phyloP scores from a whole-genome alignment of 2,113 vertebrate genomes.

The Ptychochromis oligacanthus region DNA sequence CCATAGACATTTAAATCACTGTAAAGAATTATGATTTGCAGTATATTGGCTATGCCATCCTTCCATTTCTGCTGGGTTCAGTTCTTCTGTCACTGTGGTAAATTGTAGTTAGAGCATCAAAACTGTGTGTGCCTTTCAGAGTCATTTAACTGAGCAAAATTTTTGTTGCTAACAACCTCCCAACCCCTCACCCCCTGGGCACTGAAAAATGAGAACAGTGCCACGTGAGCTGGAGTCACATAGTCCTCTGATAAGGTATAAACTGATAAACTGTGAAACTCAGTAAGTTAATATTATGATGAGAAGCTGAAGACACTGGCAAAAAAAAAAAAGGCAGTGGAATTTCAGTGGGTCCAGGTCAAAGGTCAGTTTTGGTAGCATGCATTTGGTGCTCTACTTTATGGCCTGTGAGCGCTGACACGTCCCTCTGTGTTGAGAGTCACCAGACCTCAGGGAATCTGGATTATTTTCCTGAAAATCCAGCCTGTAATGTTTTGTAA shows the following conservation, averaged over 20 bases:
- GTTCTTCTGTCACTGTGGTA: neutral
- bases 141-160: neutral
- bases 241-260: conserved; percentile 66
- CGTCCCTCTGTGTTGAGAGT: neutral
- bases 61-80: neutral
- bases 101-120: neutral
- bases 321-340: neutral
- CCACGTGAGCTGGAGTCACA: conserved; percentile 26
- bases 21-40: neutral
- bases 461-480: neutral
- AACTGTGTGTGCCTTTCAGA: neutral
- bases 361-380: neutral
- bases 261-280: conserved; percentile 45
- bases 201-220: neutral
- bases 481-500: neutral
- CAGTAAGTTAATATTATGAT: neutral
- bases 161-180: neutral
- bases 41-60: neutral
- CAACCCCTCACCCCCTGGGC: neutral
- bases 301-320: neutral
- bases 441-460: neutral
- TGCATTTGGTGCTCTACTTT: neutral
- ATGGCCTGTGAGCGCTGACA: neutral
- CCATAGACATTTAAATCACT: neutral
- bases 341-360: neutral